Evolutionary conservation across 2,888 invertebrate genomes (phyloP).

Genomic region (Dendrolimus pini): DNA sequence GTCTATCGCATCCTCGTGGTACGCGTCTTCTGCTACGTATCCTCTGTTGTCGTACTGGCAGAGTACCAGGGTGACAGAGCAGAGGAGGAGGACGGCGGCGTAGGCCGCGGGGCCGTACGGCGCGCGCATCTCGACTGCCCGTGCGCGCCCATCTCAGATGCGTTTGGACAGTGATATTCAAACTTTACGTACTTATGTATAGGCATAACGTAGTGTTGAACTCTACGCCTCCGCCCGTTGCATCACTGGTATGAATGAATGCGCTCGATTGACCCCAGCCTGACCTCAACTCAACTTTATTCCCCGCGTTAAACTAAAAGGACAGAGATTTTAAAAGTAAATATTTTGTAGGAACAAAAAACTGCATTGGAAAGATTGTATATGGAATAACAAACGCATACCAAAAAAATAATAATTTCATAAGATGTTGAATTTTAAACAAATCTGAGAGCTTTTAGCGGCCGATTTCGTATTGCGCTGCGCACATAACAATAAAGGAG

Average conservation of each 20-base stretch:
- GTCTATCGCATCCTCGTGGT: slow-evolving; percentile 57
- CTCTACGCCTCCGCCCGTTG: slow-evolving; percentile 10
- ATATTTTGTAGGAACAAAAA: no score
- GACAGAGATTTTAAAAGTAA: no score
- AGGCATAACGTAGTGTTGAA: slow-evolving; percentile 13
- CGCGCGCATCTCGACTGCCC: slow-evolving; percentile 70
- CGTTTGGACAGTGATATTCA: slow-evolving; percentile 52
- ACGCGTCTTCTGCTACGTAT: slow-evolving; percentile 56
- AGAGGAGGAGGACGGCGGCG: slow-evolving; percentile 41
- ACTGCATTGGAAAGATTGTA: no score
- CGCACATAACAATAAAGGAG: no score
- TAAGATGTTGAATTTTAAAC: no score
- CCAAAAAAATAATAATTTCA: no score
- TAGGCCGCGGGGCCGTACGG: slow-evolving; percentile 49
- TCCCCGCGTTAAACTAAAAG: neutral
- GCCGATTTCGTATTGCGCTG: no score
- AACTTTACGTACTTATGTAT: slow-evolving; percentile 34
- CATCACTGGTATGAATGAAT: slow-evolving; percentile 5
- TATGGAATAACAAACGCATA: no score
- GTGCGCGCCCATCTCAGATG: slow-evolving; percentile 39
- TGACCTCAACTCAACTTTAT: neutral
- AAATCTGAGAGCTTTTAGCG: no score
- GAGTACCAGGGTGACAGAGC: slow-evolving; percentile 51
- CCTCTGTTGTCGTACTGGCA: slow-evolving; percentile 47
- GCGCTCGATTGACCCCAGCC: neutral